Percentiles rank a stretch among this genome's conserved stretches.
Evolutionary conservation across 2,888 invertebrate genomes (phyloP).

Genomic region (Diplazon laetatorius): DNA sequence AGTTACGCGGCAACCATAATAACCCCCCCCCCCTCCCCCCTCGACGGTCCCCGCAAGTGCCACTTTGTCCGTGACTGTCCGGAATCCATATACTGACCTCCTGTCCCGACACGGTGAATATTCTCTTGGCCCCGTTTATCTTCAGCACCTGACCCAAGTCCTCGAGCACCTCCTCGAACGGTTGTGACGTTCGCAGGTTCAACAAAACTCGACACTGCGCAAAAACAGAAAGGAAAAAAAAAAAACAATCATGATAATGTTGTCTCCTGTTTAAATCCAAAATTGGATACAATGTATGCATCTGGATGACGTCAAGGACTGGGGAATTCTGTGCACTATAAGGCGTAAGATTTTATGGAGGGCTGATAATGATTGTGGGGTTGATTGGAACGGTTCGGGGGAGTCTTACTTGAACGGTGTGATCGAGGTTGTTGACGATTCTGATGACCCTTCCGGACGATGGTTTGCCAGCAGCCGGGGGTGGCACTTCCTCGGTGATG

Average conservation of each 20-base stretch:
- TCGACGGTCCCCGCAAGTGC: too few relatives aligned
- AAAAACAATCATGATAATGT: slow-evolving; percentile 24
- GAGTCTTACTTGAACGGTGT: slow-evolving; percentile 92
- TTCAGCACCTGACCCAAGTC: slow-evolving; percentile 96
- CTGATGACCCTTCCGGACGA: slow-evolving; percentile 94
- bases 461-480: slow-evolving; percentile 88
- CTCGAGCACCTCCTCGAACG: slow-evolving; percentile 96
- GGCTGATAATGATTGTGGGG: too few relatives aligned
- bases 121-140: slow-evolving; percentile 94
- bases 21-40: too few relatives aligned
- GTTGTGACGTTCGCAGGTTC: slow-evolving; percentile 95
- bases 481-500: slow-evolving; percentile 91
- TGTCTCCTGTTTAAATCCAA: too few relatives aligned
- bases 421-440: slow-evolving; percentile 96
- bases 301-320: too few relatives aligned
- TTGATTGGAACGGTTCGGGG: too few relatives aligned
- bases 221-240: slow-evolving; percentile 21
- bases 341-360: too few relatives aligned
- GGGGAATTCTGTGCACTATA: too few relatives aligned
- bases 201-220: slow-evolving; percentile 93
- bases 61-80: not conserved
- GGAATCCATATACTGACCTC: slow-evolving; percentile 86
- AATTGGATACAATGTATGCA: slow-evolving; percentile 8
- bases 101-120: slow-evolving; percentile 96
- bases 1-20: too few relatives aligned